Percentiles rank a stretch among this genome's conserved stretches.
Conservation (phyloP, 2,113 vertebrate genomes). For the Patagioenas fasciata region DNA sequence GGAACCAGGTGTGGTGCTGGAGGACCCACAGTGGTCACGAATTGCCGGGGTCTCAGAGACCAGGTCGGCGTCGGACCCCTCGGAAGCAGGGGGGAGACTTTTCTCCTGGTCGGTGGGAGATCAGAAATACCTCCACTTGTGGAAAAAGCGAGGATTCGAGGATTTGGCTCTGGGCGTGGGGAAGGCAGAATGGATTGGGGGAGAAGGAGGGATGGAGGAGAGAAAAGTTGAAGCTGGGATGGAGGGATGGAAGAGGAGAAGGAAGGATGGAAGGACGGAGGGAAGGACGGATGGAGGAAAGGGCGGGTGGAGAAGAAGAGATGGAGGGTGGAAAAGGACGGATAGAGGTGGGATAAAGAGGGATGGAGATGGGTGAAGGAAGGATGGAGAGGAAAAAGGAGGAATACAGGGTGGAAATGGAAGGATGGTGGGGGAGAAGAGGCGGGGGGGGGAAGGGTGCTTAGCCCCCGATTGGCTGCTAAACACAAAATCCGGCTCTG, state of each 20-base stretch:
- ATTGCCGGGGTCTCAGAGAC: background rate
- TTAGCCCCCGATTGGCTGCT: background rate
- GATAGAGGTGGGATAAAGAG: background rate
- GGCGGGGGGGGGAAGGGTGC: background rate
- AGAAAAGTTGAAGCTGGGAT: no score
- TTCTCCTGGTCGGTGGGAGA: background rate
- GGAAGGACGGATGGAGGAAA: background rate
- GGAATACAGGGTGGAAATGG: background rate
- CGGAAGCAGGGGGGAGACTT: background rate
- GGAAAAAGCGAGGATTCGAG: background rate
- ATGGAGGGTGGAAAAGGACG: no score
- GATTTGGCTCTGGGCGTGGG: background rate
- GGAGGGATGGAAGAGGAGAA: background rate
- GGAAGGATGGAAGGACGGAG: background rate
- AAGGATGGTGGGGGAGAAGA: background rate
- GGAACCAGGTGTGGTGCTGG: background rate
- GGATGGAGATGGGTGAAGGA: background rate
- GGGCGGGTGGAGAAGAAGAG: no score
- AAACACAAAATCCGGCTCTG: conserved; percentile 22
- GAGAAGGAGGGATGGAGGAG: background rate
- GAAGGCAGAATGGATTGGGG: background rate
- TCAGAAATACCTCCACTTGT: background rate
- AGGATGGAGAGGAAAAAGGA: background rate
- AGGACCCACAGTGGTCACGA: background rate
- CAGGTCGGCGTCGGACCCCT: background rate